Conservation (phyloP, 2,797 vertebrate species). For the Salmo trutta region DNA sequence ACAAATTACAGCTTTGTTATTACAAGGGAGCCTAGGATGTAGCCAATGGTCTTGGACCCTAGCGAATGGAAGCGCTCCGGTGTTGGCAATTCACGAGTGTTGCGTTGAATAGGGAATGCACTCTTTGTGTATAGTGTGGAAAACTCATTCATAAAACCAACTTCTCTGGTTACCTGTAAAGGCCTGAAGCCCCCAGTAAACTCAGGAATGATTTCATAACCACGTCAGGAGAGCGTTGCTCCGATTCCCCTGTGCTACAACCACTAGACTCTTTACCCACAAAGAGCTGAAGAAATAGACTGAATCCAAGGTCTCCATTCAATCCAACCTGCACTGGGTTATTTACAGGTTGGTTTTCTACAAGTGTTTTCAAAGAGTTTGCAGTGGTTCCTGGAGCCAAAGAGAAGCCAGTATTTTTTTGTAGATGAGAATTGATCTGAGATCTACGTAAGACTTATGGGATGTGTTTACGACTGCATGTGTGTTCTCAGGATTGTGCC, state of each 20-base stretch:
- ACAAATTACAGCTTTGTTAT: conserved; percentile 37
- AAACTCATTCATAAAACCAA: conserved; percentile 33
- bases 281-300: not conserved
- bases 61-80: conserved; percentile 16
- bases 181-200: conserved; percentile 14
- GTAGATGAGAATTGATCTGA: not conserved
- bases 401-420: not conserved
- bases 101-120: conserved; percentile 1
- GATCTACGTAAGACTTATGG: not conserved
- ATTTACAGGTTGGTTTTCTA: not conserved
- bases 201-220: conserved; percentile 18
- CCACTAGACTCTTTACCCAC: not conserved
- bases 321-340: not conserved
- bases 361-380: not conserved
- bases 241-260: conserved; percentile 1
- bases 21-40: conserved; percentile 12
- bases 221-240: conserved; percentile 25
- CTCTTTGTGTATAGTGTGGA: conserved; percentile 17
- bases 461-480: not conserved
- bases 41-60: conserved; percentile 22
- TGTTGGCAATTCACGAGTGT: conserved; percentile 16
- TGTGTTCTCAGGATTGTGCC: too few species aligned
- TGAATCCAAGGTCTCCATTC: not conserved
- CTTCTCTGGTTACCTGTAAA: conserved; percentile 19
- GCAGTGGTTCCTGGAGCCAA: not conserved